Conservation (phyloP, 2,113 vertebrate genomes). For the Cairina moschata region DNA sequence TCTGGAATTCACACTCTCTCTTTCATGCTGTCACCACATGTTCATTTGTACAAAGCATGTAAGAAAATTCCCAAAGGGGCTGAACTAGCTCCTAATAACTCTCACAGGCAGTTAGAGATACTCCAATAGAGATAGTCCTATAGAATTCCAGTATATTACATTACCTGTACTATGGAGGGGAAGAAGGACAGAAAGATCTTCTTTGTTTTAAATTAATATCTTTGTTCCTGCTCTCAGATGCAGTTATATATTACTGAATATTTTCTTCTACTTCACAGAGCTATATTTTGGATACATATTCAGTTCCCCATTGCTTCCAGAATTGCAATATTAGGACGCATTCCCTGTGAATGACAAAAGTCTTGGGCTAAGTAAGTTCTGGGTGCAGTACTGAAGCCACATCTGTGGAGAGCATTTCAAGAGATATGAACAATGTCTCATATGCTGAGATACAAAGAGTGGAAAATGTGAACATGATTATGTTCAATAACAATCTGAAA, state of each 20-base stretch:
- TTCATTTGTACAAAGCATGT: neutral
- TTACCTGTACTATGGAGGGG: neutral
- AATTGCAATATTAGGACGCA: constrained; percentile 13
- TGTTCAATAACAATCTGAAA: neutral
- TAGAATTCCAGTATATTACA: neutral
- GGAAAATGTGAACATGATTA: neutral
- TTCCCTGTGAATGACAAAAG: constrained; percentile 39
- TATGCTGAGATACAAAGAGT: neutral
- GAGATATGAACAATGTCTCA: neutral
- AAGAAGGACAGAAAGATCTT: neutral
- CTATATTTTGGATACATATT: neutral
- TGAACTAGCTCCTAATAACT: neutral
- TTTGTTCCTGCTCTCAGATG: neutral
- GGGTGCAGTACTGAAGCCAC: neutral
- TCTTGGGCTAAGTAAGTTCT: neutral
- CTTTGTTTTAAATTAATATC: neutral
- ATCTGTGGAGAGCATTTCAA: constrained; percentile 35
- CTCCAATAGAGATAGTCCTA: neutral
- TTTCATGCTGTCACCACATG: neutral
- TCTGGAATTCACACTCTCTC: constrained; percentile 22
- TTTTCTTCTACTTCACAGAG: constrained; percentile 34
- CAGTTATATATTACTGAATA: neutral
- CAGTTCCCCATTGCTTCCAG: constrained; percentile 14
- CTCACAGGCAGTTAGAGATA: neutral
- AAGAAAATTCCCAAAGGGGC: neutral